These are phyloP conservation scores for Cantharis nigra DNA, from an alignment of 2,888 invertebrate genomes.

Conservation along the genomic window DNA sequence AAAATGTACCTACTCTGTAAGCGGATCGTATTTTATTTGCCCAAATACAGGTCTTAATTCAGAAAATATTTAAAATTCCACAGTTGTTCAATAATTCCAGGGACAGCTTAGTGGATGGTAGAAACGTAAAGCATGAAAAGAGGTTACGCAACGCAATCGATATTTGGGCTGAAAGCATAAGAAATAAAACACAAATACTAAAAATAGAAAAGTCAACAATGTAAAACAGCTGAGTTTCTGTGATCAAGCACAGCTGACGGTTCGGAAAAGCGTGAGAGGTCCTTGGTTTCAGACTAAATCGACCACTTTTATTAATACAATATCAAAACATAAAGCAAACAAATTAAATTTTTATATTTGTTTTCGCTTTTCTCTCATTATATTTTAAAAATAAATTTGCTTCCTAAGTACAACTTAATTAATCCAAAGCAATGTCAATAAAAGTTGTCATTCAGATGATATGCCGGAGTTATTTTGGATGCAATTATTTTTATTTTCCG, in stretches of 20 bases:
- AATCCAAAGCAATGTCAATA: not conserved
- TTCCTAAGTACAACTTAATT: not conserved
- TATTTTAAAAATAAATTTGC: not conserved
- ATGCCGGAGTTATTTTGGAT: not conserved
- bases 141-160: constrained; percentile 1
- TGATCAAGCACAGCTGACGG: constrained; percentile 13
- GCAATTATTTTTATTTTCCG: not conserved
- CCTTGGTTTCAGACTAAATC: not conserved
- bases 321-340: not conserved
- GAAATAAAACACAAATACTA: constrained; percentile 7
- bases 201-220: constrained; percentile 14
- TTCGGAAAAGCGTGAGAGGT: not conserved
- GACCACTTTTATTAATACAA: not conserved
- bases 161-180: not conserved
- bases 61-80: constrained; percentile 2
- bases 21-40: not conserved
- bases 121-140: constrained; percentile 3
- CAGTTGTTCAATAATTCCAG: constrained; percentile 3
- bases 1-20: not conserved
- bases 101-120: not conserved
- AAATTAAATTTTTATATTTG: not conserved
- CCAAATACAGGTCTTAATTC: not conserved
- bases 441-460: not conserved
- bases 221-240: constrained; percentile 13
- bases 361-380: not conserved